Evolutionary conservation across 2,888 invertebrate genomes (phyloP).

Genomic region (Imbricaverruca yamaguchii): DNA sequence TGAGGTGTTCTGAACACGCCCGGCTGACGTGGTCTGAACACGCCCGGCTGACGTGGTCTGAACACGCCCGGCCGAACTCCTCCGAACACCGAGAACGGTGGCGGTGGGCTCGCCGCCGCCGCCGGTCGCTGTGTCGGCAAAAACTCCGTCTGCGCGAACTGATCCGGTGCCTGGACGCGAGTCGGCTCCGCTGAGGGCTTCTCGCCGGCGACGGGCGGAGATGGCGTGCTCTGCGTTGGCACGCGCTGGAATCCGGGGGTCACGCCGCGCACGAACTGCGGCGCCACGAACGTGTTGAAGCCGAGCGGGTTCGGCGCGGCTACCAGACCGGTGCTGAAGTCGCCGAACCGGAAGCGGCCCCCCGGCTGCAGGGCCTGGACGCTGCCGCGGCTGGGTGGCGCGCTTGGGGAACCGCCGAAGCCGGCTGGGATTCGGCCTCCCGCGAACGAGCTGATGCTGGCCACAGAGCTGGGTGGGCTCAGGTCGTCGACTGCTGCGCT

Average conservation of each 20-base stretch:
- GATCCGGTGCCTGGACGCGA: too few species aligned
- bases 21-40: too few species aligned
- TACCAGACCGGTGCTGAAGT: not conserved
- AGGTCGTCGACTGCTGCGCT: not conserved
- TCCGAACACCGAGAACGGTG: too few species aligned
- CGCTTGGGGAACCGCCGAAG: not conserved
- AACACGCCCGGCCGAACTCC: too few species aligned
- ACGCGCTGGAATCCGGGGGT: conserved; percentile 82
- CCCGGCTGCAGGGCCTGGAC: not conserved
- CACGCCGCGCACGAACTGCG: conserved; percentile 50
- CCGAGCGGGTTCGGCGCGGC: not conserved
- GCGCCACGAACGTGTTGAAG: conserved; percentile 58
- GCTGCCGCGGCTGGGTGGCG: not conserved
- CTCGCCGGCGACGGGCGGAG: conserved; percentile 73
- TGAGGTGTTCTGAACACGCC: too few species aligned
- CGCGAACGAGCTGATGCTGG: not conserved
- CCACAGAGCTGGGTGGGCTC: not conserved
- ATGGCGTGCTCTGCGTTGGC: conserved; percentile 95
- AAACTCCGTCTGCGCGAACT: too few species aligned
- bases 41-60: too few species aligned
- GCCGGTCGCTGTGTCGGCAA: too few species aligned
- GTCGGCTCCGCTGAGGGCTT: too few species aligned
- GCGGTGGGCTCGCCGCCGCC: too few species aligned
- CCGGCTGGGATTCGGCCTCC: not conserved
- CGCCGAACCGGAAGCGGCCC: not conserved